phyloP scores from a whole-genome alignment of 2,113 vertebrate species.

The Tenebrosternarchus preto region DNA sequence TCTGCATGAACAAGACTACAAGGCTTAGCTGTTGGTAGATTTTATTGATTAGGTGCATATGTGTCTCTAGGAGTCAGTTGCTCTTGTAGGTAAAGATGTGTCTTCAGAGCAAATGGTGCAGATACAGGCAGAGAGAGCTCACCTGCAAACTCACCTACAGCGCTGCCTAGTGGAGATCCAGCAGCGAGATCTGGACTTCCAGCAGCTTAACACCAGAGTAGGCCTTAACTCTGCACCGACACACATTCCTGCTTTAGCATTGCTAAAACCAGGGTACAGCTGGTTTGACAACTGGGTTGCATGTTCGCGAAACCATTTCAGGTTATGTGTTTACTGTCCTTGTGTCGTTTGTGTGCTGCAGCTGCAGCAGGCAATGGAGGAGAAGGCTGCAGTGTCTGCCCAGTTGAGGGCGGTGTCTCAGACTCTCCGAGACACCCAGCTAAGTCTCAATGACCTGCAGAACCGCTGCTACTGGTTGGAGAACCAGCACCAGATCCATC shows the following conservation, averaged over 20 bases:
- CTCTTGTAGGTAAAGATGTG: conserved; percentile 57
- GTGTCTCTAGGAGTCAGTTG: conserved; percentile 56
- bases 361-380: conserved; percentile 79
- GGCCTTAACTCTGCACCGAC: background rate
- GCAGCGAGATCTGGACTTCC: conserved; percentile 78
- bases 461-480: conserved; percentile 79
- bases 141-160: conserved; percentile 76
- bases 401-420: conserved; percentile 81
- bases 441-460: conserved; percentile 73
- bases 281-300: too few relatives aligned
- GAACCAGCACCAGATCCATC: conserved; percentile 67
- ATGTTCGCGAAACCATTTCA: too few relatives aligned
- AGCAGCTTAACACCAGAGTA: conserved; percentile 81
- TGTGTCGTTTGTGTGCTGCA: conserved; percentile 46
- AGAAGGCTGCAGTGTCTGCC: conserved; percentile 74
- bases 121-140: conserved; percentile 70
- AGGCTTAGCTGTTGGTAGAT: background rate
- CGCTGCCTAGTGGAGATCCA: conserved; percentile 80
- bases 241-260: background rate
- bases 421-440: conserved; percentile 79
- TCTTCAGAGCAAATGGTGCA: conserved; percentile 56
- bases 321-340: too few relatives aligned
- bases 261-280: background rate
- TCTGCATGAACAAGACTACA: conserved; percentile 11
- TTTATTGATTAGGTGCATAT: background rate